Evolutionary conservation across 2,888 invertebrate genomes (phyloP).

Genomic region (Drosophila prostipennis): DNA sequence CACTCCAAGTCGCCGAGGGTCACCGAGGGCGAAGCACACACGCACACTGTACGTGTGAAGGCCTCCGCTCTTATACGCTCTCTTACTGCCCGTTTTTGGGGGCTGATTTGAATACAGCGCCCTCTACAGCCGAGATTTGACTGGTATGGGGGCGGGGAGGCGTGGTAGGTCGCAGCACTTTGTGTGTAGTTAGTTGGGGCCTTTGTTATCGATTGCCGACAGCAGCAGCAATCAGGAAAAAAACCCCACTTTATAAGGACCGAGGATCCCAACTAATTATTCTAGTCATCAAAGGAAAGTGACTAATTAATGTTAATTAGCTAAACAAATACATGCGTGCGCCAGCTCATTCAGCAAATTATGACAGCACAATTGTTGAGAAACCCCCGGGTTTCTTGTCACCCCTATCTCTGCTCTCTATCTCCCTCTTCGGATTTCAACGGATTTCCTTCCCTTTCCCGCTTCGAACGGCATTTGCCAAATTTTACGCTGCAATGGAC

Average conservation of each 20-base stretch:
- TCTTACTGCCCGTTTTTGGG: conserved; percentile 45
- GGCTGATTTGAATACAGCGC: conserved; percentile 80
- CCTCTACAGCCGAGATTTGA: conserved; percentile 80
- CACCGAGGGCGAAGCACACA: conserved; percentile 14
- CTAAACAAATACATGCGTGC: conserved; percentile 57
- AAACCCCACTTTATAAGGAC: not conserved
- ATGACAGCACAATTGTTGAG: conserved; percentile 55
- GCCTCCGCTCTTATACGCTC: conserved; percentile 30
- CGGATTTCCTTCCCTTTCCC: conserved; percentile 35
- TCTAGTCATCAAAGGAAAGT: not conserved
- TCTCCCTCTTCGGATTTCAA: conserved; percentile 8
- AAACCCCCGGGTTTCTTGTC: conserved; percentile 16
- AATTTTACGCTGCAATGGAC: conserved; percentile 82
- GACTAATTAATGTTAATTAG: conserved; percentile 67
- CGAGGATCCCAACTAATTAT: not conserved
- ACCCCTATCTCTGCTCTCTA: conserved; percentile 8
- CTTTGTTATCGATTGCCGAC: conserved; percentile 41
- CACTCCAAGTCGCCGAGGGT: conserved; percentile 17
- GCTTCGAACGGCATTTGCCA: conserved; percentile 60
- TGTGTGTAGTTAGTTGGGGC: conserved; percentile 51
- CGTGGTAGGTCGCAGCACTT: conserved; percentile 28
- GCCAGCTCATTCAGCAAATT: conserved; percentile 48
- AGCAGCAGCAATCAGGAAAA: not conserved
- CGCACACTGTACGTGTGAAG: conserved; percentile 54
- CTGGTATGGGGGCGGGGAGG: conserved; percentile 41